Conservation (phyloP, 2,113 vertebrate species). For the Choloepus hoffmanni region DNA sequence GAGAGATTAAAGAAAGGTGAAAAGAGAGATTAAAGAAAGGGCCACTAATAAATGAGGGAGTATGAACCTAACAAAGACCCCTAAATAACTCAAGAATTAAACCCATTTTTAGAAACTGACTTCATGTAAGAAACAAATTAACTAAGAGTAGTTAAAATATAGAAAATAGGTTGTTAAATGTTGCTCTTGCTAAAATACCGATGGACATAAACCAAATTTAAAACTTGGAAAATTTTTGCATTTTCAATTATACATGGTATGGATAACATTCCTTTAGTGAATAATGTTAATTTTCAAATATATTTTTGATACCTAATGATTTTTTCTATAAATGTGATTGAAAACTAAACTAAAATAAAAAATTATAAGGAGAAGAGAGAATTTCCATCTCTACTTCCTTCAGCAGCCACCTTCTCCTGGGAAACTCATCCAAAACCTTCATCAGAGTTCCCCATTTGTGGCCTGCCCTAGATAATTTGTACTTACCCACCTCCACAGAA, state of each 20-base stretch:
- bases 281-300: conserved; percentile 20
- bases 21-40: neutral
- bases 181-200: neutral
- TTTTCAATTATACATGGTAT: neutral
- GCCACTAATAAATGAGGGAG: neutral
- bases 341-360: neutral
- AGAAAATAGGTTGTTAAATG: neutral
- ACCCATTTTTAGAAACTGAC: conserved; percentile 16
- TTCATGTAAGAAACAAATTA: conserved; percentile 28
- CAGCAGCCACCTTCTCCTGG: too few species aligned
- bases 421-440: too few species aligned
- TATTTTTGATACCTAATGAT: neutral
- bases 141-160: neutral
- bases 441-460: too few species aligned
- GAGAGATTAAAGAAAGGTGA: neutral
- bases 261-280: conserved; percentile 13
- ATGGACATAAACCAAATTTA: neutral
- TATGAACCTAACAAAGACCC: neutral
- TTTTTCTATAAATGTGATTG: conserved; percentile 9
- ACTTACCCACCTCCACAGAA: too few species aligned
- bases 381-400: too few species aligned
- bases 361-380: too few species aligned
- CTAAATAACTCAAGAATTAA: conserved; percentile 16
- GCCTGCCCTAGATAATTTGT: too few species aligned
- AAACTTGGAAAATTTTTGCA: neutral